phyloP scores from a whole-genome alignment of 2,113 vertebrate genomes.

The Ammospiza nelsoni region DNA sequence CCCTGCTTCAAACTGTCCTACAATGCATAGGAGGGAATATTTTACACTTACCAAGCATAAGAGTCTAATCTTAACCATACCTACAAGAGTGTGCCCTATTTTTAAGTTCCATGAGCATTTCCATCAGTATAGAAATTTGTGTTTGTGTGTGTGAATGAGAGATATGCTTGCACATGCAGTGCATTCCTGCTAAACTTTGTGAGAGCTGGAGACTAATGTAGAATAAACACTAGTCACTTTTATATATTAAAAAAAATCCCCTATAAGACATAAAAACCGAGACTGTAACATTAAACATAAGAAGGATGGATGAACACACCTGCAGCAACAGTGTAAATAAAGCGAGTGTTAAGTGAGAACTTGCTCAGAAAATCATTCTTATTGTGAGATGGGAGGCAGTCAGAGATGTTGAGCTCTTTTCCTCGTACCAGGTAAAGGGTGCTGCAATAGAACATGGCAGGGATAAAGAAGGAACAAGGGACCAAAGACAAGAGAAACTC shows the following conservation, averaged over 20 bases:
- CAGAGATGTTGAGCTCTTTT: slow-evolving; percentile 81
- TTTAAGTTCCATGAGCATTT: background rate
- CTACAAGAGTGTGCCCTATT: background rate
- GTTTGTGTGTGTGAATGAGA: too few relatives aligned
- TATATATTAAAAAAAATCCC: background rate
- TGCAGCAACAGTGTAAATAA: background rate
- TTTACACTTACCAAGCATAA: background rate
- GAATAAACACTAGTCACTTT: background rate
- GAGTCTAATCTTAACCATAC: background rate
- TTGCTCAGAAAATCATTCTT: background rate
- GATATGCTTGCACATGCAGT: background rate
- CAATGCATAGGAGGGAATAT: background rate
- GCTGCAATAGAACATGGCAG: slow-evolving; percentile 62
- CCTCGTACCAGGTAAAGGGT: slow-evolving; percentile 74
- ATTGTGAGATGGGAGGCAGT: slow-evolving; percentile 85
- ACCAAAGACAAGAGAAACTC: background rate
- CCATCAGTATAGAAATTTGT: background rate
- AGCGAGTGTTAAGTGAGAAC: background rate
- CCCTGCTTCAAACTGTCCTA: background rate
- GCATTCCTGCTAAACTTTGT: background rate
- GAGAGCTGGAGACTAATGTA: background rate
- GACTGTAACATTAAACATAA: background rate
- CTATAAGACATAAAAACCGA: background rate
- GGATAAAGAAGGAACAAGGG: slow-evolving; percentile 13
- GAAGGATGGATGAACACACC: background rate